Evolutionary conservation across 1,140 invertebrate species (phyloP), one percentile per base, ranked within the genome.

Genomic region (Acyrthosiphon pisum): DNA sequence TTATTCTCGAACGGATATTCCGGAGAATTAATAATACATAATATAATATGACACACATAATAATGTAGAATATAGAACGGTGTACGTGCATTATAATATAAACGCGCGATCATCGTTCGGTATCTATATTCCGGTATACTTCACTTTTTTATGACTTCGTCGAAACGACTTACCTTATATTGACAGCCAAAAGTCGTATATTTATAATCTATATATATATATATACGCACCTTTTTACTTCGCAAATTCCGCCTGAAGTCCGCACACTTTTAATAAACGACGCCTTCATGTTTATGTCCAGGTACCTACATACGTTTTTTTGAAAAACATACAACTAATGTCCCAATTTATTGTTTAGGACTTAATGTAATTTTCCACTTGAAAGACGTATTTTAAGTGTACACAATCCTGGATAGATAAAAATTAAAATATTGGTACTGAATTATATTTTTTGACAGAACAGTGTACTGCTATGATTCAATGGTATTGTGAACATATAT

Each of bases 21-120:
- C 14, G 60, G 60, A 76, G 30, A 76, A 20, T n/a, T 35, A 76
- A 76, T 76, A 76, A 3, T 18, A 37, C 41, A 37, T 37, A 37
- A 83, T 83, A 83, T 8, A 22, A 83, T 37, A 83, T 41, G 81
- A 37, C 81, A 23, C 22, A 37, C 18, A 83, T 83, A 81, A 37
- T 53, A 23, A 53, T 53, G 20, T 22, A 50, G 1, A 48, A 53
- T 83, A 41, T 9, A 23, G 8, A 22, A 37, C 20, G 35, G 81
- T 41, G 35, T 83, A 83, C 37, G n/a, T 18, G n/a, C n/a, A 68
- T 14, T 30, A 76, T n/a, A 68, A 18, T n/a, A 76, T 76, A 76
- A 76, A 76, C 30, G 60, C 60, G 60, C n/a, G 60, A 76, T 76
- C 60, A 76, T 76, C 60, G 60, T 76, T 76, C 60, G 60, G 60